These are phyloP conservation scores for Aurelia aurita DNA, from an alignment of 30 jellyfish, hydroid and myxozoan species.

Conservation along the genomic window DNA sequence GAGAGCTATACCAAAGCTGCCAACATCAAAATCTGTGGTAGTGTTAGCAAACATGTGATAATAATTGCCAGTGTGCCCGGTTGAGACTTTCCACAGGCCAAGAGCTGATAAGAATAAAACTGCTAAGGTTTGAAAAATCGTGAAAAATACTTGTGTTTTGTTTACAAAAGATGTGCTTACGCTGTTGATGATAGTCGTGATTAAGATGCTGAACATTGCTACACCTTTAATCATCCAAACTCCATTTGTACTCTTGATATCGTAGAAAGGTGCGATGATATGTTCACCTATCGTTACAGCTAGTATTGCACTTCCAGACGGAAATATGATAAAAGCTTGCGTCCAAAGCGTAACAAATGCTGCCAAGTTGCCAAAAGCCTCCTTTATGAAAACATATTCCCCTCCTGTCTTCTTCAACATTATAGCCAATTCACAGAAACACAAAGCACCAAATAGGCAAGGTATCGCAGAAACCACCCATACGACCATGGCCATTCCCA, in stretches of 20 bases:
- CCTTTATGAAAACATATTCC: conserved; percentile 25
- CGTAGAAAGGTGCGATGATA: conserved; percentile 42
- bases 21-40: conserved; percentile 6
- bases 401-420: conserved; percentile 62
- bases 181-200: conserved; percentile 38
- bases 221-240: conserved; percentile 31
- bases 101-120: conserved; percentile 40
- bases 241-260: conserved; percentile 13
- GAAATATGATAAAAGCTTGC: conserved; percentile 22
- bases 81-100: conserved; percentile 66
- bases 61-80: conserved; percentile 51
- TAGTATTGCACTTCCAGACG: conserved; percentile 48
- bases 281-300: conserved; percentile 54
- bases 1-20: conserved; percentile 37
- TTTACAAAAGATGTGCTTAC: conserved; percentile 47
- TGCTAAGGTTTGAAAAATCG: conserved; percentile 41
- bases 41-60: conserved; percentile 25
- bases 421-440: conserved; percentile 76
- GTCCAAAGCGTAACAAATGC: conserved; percentile 66
- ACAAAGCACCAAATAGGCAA: conserved; percentile 58
- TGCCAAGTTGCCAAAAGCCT: conserved; percentile 54
- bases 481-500: conserved; percentile 50
- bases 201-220: conserved; percentile 38
- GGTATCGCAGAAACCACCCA: conserved; percentile 60
- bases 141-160: conserved; percentile 38